Evolutionary conservation across 2,113 vertebrate genomes (phyloP), one percentile per base, ranked within the genome.

Genomic region (Lota lota): DNA sequence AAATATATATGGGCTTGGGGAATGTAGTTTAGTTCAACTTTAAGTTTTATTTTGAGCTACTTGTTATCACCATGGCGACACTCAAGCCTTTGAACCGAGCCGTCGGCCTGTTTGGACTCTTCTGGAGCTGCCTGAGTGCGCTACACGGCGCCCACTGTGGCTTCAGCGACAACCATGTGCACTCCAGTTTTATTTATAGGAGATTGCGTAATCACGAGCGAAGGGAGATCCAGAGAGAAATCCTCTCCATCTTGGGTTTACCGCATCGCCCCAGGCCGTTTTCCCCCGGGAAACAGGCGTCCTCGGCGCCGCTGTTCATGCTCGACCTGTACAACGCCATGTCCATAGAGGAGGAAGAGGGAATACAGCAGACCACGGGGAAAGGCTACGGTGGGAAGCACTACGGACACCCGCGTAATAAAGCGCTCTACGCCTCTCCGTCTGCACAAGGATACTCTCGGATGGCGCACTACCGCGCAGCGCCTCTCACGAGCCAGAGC

Each of bases 151-250:
- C 92, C 67, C 92, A 94, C 76, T 94, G 94, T 86, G 92, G 92
- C 63, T 88, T 97, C 78, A 94, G 92, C 83, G 95, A 97, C 89
- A 96, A 98, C 89, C 97, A 99, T 87, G 95, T 97, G 89, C 97
- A 99, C 91, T 99, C 97, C 11, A 99, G 97, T 85, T 99, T 99
- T 89, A 97, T 99, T 90, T 99, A 99, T 93, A 94, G 97, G 92
- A 92, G 96, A 76, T 91, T 99, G 88, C 94, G 97, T 85, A 98
- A 95, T 89, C 97, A 99, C 78, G 97, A 99, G 73, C 93, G 96
- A 89, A 89, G 94, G 89, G 97, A 99, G 89, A 99, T 99, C 86
- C 97, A 99, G 87, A 93, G 97, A 86, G 97, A 99, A 88, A 99
- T 99, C 88, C 97, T 99, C 78, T 99, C 97, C 88, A 98, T 99